Evolutionary conservation across 2,888 invertebrate genomes (phyloP).

Genomic region (Melanostoma scalare): DNA sequence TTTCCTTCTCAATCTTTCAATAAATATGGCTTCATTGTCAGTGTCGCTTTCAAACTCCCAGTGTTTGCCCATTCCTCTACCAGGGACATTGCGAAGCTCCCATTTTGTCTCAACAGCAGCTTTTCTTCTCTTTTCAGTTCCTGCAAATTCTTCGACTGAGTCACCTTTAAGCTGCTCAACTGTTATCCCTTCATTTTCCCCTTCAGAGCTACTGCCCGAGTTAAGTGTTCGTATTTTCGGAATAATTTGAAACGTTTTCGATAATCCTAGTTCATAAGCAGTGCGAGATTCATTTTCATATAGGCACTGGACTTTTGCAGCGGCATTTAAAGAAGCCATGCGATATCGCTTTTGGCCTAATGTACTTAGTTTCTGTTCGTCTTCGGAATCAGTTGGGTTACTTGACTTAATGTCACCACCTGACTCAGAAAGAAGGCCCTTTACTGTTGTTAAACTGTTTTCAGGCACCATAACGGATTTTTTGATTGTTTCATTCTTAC

Average conservation of each 20-base stretch:
- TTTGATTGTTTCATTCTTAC: conserved; percentile 34
- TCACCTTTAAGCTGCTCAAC: conserved; percentile 69
- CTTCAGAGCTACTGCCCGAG: conserved; percentile 82
- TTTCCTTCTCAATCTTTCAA: conserved; percentile 76
- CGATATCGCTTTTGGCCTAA: conserved; percentile 90
- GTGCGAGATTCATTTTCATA: conserved; percentile 94
- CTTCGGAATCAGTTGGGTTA: conserved; percentile 77
- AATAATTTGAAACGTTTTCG: conserved; percentile 82
- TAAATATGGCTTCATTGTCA: conserved; percentile 78
- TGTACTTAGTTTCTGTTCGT: conserved; percentile 79
- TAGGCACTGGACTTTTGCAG: conserved; percentile 94
- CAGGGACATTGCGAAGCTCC: conserved; percentile 88
- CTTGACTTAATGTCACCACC: conserved; percentile 71
- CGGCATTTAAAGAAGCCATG: conserved; percentile 93
- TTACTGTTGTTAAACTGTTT: conserved; percentile 46
- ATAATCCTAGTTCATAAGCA: conserved; percentile 85
- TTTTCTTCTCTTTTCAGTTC: conserved; percentile 57
- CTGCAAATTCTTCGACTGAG: conserved; percentile 40
- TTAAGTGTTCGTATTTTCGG: conserved; percentile 81
- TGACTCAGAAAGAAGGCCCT: conserved; percentile 72
- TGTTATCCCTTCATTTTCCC: conserved; percentile 79
- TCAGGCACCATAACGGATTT: conserved; percentile 52
- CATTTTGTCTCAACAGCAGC: conserved; percentile 82
- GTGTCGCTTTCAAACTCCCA: conserved; percentile 88
- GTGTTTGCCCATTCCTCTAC: conserved; percentile 90